Evolutionary conservation across 2,888 invertebrate species (phyloP), one percentile per base, ranked within the genome.

Genomic region (Electrophaes corylata): DNA sequence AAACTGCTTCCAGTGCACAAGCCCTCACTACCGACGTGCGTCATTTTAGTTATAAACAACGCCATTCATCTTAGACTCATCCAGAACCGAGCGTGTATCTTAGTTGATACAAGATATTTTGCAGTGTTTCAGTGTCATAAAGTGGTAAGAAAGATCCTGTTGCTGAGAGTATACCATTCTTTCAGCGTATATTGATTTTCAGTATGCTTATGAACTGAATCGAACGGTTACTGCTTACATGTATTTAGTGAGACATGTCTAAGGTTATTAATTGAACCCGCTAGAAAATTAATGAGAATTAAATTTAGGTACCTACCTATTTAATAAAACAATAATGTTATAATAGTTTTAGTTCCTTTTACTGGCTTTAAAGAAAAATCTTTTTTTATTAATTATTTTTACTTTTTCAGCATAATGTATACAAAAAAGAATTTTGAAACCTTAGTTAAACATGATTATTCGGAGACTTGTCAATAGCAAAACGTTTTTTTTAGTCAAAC

Each of bases 1-100:
- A 46, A 40, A 40, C 35, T 46, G 37, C 31, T 64, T 57, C 48
- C 44, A 48, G 60, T 67, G 67, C 57, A 66, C 59, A 69, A 61
- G 65, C 65, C 67, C 4, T 23, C 23, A 23, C 23, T 23, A 69
- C 64, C 65, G 37, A 16, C 70, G 71, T 78, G 80, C 83, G 84
- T 86, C 84, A 86, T 37, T 16, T 10, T 29, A 29, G 37, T 5
- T 16, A 16, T 14, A 10, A 10, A 8, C 16, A 8, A 8, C 5
- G 0, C 35, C 35, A 35, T 35, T 35, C 35, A 35, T 14, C 14
- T 29, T 29, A 35, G 14, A 14, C 8, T 35, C 4, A 5, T 4
- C 8, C 29, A 3, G 3, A n/a, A n/a, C n/a, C n/a, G n/a, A n/a
- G n/a, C n/a, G n/a, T n/a, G n/a, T n/a, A n/a, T n/a, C n/a, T n/a